Conservation (phyloP, 2,113 vertebrate genomes). For the Hystrix cristata region DNA sequence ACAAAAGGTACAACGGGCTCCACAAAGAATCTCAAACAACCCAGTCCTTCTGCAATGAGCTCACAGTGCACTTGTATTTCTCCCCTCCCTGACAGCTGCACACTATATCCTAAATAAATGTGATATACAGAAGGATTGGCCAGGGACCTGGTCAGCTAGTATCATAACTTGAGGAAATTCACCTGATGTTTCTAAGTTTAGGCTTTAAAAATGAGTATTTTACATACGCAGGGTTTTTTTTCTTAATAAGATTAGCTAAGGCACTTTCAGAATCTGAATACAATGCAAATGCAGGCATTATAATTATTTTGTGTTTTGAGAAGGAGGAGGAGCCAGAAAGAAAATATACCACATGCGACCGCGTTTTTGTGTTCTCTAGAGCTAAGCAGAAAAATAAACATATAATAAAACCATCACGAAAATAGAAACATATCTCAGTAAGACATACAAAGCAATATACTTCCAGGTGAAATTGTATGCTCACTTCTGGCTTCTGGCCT, state of each 20-base stretch:
- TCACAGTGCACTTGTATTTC: fast-evolving
- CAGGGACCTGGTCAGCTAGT: background rate
- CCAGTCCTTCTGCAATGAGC: background rate
- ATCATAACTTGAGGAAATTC: background rate
- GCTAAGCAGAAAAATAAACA: background rate
- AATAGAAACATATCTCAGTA: background rate
- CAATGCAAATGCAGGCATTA: background rate
- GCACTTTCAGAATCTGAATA: background rate
- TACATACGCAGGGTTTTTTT: background rate
- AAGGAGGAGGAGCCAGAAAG: background rate
- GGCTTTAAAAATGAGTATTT: background rate
- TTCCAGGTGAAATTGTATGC: background rate
- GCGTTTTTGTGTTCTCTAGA: background rate
- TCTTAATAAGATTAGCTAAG: background rate
- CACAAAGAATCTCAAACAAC: background rate
- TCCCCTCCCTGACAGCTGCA: background rate
- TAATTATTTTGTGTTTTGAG: background rate
- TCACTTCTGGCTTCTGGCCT: background rate
- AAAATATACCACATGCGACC: too few relatives aligned
- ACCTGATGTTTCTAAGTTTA: background rate
- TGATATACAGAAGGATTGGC: background rate
- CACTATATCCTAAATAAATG: background rate
- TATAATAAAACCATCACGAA: background rate
- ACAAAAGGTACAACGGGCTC: fast-evolving
- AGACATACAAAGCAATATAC: background rate